phyloP scores from a whole-genome alignment of 1,140 invertebrate genomes.

The Drosophila pandora region DNA sequence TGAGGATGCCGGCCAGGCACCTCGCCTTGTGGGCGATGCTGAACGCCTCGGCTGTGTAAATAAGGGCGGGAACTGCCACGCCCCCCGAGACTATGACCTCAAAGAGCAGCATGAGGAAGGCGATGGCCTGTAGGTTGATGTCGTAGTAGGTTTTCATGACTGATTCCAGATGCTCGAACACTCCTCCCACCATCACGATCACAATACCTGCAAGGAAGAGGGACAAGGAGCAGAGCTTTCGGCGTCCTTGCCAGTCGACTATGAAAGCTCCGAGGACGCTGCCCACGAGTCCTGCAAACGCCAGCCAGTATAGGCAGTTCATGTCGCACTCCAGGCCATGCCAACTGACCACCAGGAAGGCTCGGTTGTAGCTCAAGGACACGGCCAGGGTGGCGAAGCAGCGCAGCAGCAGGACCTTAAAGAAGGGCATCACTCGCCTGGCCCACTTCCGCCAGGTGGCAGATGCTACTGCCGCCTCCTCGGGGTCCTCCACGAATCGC shows the following conservation, averaged over 20 bases:
- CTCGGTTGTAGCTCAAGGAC: slow-evolving; percentile 71
- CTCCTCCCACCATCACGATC: slow-evolving; percentile 73
- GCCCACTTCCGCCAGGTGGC: slow-evolving; percentile 17
- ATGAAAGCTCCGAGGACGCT: slow-evolving; percentile 58
- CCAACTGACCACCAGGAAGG: slow-evolving; percentile 71
- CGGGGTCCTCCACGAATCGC: slow-evolving; percentile 39
- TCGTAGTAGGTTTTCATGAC: slow-evolving; percentile 62
- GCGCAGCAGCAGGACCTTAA: slow-evolving; percentile 69
- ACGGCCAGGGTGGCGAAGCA: slow-evolving; percentile 64
- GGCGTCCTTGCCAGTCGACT: slow-evolving; percentile 68
- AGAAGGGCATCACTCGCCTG: slow-evolving; percentile 49
- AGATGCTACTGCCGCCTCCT: not conserved
- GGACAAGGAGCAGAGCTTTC: slow-evolving; percentile 66
- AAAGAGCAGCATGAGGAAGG: slow-evolving; percentile 68
- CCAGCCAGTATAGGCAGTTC: slow-evolving; percentile 74
- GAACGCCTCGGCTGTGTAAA: slow-evolving; percentile 74
- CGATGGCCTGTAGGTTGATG: slow-evolving; percentile 67
- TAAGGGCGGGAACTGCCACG: slow-evolving; percentile 61
- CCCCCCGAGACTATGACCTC: slow-evolving; percentile 66
- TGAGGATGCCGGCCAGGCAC: slow-evolving; percentile 58
- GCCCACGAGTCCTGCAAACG: slow-evolving; percentile 64
- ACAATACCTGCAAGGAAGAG: slow-evolving; percentile 66
- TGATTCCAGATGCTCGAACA: slow-evolving; percentile 67
- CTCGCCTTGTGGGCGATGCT: slow-evolving; percentile 59
- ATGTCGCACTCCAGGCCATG: slow-evolving; percentile 72